A percentile compares a stretch with the other conserved stretches of the same genome.
Evolutionary conservation across 2,113 vertebrate genomes (phyloP).

Genomic region (Tautogolabrus adspersus): DNA sequence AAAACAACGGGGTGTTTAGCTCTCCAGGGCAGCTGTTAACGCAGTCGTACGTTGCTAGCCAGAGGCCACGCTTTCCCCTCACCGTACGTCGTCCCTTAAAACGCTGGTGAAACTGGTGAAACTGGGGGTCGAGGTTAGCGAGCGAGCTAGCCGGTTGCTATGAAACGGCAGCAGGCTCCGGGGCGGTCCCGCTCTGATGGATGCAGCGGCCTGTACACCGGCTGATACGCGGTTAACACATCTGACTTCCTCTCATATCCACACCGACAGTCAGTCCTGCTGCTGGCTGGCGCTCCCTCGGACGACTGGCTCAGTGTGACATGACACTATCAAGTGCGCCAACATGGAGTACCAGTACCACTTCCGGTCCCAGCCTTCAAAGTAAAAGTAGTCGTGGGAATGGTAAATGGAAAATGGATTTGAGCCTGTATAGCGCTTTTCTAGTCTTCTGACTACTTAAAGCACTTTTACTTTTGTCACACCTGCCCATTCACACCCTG

Average conservation of each 20-base stretch:
- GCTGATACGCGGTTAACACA: conserved; percentile 41
- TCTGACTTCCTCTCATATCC: conserved; percentile 59
- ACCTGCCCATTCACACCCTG: no score
- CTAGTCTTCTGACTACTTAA: no score
- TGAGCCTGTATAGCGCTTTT: no score
- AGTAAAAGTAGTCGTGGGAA: conserved; percentile 48
- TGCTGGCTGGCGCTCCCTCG: conserved; percentile 30
- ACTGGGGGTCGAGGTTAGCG: conserved; percentile 5
- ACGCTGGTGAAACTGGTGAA: conserved; percentile 19
- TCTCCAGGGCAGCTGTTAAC: conserved; percentile 59
- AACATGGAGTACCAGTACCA: fast-evolving
- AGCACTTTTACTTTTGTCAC: no score
- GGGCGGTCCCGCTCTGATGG: conserved; percentile 37
- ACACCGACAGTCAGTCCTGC: conserved; percentile 20
- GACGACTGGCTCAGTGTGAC: conserved; percentile 37
- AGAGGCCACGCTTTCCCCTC: conserved; percentile 73
- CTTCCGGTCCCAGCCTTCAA: conserved; percentile 62
- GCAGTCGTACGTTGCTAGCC: conserved; percentile 54
- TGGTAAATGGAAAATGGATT: no score
- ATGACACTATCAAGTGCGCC: neutral
- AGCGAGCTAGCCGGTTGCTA: conserved; percentile 14
- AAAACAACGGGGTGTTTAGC: conserved; percentile 24
- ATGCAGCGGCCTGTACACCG: conserved; percentile 51
- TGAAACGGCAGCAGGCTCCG: conserved; percentile 16
- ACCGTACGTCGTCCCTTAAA: neutral